Evolutionary conservation across 2,888 invertebrate genomes (phyloP).

Genomic region (Pantelozetes paolii): DNA sequence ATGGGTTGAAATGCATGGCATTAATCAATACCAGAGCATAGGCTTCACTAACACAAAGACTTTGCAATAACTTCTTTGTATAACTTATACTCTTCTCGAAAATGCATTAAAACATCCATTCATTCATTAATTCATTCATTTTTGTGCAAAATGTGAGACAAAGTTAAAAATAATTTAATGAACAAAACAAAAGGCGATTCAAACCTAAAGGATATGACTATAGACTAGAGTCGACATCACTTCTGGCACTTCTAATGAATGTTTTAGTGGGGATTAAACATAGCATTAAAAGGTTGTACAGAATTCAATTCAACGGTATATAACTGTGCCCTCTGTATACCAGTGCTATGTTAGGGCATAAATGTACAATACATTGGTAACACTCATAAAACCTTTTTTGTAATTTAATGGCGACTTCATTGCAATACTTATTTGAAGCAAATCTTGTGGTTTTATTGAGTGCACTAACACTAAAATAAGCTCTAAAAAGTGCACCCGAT

Average conservation of each 20-base stretch:
- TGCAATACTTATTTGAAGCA: slow-evolving; percentile 1
- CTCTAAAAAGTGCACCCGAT: neutral
- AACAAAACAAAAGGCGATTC: neutral
- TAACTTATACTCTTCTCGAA: neutral
- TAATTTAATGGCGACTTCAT: slow-evolving; percentile 21
- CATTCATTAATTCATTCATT: slow-evolving; percentile 12
- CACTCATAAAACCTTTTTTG: slow-evolving; percentile 19
- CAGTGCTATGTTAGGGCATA: no score
- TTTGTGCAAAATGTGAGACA: neutral
- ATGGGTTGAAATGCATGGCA: slow-evolving; percentile 6
- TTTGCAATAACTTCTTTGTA: neutral
- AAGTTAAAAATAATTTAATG: slow-evolving; percentile 27
- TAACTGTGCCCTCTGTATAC: no score
- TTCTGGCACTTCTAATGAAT: slow-evolving; percentile 24
- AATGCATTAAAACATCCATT: neutral
- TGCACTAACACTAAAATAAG: slow-evolving; percentile 11
- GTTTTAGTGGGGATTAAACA: slow-evolving; percentile 21
- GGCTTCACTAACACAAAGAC: slow-evolving; percentile 17
- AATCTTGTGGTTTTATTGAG: slow-evolving; percentile 33
- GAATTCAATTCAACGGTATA: no score
- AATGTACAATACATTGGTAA: neutral
- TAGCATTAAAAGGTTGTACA: slow-evolving; percentile 17
- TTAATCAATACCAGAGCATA: slow-evolving; percentile 18
- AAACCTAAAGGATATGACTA: neutral
- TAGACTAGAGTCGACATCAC: neutral